These are phyloP conservation scores for Coracias cyanogaster DNA, from an alignment of 2,797 vertebrate species.

Conservation along the genomic window DNA sequence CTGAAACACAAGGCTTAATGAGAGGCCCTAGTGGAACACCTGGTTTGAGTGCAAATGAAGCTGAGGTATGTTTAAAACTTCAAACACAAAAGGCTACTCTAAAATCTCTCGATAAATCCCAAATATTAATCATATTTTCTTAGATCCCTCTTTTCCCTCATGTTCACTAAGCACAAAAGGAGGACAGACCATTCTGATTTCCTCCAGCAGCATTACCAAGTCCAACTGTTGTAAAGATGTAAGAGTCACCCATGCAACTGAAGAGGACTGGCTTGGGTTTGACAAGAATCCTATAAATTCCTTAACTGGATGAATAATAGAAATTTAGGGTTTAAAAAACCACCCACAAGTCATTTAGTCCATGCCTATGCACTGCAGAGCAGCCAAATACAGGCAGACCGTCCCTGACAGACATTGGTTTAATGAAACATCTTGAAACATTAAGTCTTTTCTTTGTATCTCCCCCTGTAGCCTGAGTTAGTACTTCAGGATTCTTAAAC, in stretches of 20 bases:
- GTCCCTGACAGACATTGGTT: neutral
- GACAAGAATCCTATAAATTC: neutral
- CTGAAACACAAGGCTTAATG: conserved; percentile 76
- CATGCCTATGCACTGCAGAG: neutral
- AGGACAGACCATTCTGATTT: neutral
- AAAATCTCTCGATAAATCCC: neutral
- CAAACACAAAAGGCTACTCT: neutral
- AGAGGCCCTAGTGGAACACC: neutral
- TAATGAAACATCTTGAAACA: neutral
- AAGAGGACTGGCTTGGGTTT: rapidly evolving
- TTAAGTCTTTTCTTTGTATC: neutral
- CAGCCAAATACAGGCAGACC: neutral
- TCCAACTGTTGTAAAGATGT: rapidly evolving
- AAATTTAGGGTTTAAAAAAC: neutral
- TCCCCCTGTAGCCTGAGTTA: neutral
- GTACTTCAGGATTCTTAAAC: neutral
- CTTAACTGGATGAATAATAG: neutral
- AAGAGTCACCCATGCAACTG: neutral
- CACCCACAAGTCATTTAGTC: neutral
- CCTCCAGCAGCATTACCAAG: neutral
- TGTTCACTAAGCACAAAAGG: neutral
- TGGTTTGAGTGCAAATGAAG: neutral
- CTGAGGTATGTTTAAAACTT: neutral
- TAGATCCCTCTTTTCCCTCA: neutral
- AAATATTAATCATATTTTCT: neutral